Evolutionary conservation across 2,113 vertebrate species (phyloP).

Genomic region (Cryptomyrus ogoouensis): DNA sequence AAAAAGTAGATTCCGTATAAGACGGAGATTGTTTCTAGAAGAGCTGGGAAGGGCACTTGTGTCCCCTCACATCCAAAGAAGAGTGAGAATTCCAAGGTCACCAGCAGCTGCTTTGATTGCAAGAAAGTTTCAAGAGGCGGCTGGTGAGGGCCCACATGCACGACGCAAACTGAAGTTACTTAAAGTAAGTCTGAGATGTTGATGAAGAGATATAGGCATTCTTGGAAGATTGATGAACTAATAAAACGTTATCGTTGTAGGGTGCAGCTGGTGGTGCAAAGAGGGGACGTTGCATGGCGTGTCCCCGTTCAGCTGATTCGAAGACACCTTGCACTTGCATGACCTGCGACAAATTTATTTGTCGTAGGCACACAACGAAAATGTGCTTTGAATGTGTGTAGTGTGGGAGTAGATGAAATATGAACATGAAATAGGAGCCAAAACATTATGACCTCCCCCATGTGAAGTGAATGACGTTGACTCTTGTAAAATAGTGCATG

Average conservation of each 20-base stretch:
- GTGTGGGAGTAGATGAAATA: not conserved
- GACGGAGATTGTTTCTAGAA: not conserved
- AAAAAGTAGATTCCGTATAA: not conserved
- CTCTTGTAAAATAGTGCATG: not conserved
- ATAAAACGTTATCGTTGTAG: not conserved
- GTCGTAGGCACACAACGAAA: accelerated
- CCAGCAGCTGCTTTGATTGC: not conserved
- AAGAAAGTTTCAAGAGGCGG: not conserved
- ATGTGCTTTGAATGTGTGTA: not conserved
- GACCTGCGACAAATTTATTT: not conserved
- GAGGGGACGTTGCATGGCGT: not conserved
- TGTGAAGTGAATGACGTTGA: not conserved
- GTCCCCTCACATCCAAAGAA: not conserved
- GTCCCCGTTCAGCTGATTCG: not conserved
- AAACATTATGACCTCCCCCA: not conserved
- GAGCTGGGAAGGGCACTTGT: not conserved
- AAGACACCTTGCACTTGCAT: not conserved
- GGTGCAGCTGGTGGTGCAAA: accelerated
- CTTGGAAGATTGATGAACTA: not conserved
- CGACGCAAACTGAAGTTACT: too few species aligned
- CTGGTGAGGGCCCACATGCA: not conserved
- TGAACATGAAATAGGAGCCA: not conserved
- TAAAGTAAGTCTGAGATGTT: not conserved
- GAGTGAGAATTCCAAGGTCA: not conserved
- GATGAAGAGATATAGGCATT: not conserved